Conservation (phyloP, 2,888 invertebrate genomes). For the Drosophila vallismaia region DNA sequence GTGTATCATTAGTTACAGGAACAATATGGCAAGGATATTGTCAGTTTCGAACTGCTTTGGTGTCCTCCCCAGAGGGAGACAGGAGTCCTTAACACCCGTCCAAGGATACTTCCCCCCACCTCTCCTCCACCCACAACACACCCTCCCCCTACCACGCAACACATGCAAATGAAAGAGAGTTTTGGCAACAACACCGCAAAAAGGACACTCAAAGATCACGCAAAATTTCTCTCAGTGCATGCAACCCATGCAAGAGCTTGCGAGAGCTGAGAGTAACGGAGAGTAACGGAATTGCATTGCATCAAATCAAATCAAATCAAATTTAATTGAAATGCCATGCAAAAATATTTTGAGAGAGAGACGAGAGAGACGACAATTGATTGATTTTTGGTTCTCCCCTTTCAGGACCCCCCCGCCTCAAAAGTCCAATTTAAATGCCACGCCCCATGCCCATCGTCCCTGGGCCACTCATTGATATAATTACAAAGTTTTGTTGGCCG, state of each 20-base stretch:
- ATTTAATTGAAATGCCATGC: conserved; percentile 75
- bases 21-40: conserved; percentile 31
- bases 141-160: not conserved
- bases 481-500: conserved; percentile 74
- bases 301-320: conserved; percentile 52
- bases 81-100: not conserved
- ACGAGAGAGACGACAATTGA: conserved; percentile 57
- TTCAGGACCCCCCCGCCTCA: not conserved
- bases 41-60: conserved; percentile 19
- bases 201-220: no score
- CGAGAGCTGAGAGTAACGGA: conserved; percentile 11
- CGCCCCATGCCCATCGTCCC: not conserved
- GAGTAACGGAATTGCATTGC: conserved; percentile 25
- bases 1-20: conserved; percentile 43
- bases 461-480: conserved; percentile 67
- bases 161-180: not conserved
- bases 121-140: not conserved
- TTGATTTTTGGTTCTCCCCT: conserved; percentile 61
- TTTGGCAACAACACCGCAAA: not conserved
- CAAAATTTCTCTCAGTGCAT: conserved; percentile 1
- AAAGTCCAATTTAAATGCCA: conserved; percentile 39
- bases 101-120: not conserved
- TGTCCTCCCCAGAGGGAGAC: conserved; percentile 2
- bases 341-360: conserved; percentile 55
- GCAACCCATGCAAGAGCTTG: not conserved